Evolutionary conservation across 2,797 vertebrate genomes (phyloP).

Genomic region (Agapornis canus): DNA sequence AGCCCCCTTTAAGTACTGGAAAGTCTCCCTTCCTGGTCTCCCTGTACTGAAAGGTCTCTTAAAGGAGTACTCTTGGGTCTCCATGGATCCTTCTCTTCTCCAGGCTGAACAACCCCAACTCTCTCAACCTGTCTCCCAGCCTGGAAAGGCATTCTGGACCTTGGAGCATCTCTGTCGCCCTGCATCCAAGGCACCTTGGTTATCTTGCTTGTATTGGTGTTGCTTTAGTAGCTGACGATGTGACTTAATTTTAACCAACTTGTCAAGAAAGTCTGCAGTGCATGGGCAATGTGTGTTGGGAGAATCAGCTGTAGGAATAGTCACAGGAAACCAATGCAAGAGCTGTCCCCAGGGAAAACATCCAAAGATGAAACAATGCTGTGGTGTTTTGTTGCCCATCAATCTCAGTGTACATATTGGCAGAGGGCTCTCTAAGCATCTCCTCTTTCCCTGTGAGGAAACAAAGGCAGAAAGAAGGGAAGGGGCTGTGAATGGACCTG

Average conservation of each 20-base stretch:
- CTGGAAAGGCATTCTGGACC: neutral
- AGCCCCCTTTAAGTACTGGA: accelerated
- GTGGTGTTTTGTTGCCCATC: neutral
- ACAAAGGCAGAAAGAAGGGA: neutral
- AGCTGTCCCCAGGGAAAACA: neutral
- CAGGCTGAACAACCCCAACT: neutral
- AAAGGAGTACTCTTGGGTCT: neutral
- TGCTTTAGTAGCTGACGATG: neutral
- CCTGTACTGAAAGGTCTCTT: too few species aligned
- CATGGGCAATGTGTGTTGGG: accelerated
- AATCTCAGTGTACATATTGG: neutral
- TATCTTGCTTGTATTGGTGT: neutral
- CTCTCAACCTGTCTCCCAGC: neutral
- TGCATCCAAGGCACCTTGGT: neutral
- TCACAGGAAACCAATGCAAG: neutral
- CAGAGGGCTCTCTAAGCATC: neutral
- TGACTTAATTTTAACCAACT: neutral
- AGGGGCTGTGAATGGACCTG: accelerated
- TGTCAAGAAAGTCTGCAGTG: neutral
- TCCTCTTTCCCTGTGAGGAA: neutral
- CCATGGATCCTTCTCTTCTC: neutral
- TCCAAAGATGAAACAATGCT: neutral
- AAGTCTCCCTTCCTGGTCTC: neutral
- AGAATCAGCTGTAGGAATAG: neutral
- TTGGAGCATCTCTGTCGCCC: accelerated